Conservation (phyloP, 2,888 invertebrate genomes). For the Drosophila anceps region DNA sequence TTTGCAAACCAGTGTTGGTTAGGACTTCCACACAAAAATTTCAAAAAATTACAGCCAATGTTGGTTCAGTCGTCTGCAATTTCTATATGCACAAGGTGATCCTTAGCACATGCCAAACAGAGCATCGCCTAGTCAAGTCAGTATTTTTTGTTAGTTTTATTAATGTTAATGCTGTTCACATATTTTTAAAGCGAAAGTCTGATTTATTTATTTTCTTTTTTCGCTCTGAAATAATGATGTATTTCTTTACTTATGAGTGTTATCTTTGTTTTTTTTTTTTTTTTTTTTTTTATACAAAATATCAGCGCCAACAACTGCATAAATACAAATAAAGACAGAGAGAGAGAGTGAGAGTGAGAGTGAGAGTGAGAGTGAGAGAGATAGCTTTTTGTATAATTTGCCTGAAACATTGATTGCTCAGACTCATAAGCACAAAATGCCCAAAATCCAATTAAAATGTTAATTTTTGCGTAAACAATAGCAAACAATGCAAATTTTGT, state of each 20-base stretch:
- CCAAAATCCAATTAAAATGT: conserved; percentile 72
- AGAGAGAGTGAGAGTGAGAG: background rate
- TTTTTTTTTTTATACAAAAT: conserved; percentile 10
- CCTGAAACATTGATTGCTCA: conserved; percentile 12
- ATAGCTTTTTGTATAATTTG: background rate
- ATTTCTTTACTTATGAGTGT: conserved; percentile 13
- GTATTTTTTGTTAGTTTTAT: background rate
- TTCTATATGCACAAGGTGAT: background rate
- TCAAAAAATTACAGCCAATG: background rate
- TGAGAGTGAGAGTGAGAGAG: background rate
- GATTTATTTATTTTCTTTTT: conserved; percentile 18
- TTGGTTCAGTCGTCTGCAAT: background rate
- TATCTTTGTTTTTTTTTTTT: conserved; percentile 22
- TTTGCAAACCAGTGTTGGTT: too few relatives aligned
- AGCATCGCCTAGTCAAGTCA: background rate
- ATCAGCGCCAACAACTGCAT: conserved; percentile 38
- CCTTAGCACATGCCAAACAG: background rate
- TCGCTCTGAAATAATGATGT: conserved; percentile 23
- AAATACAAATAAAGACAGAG: conserved; percentile 31
- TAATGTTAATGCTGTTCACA: conserved; percentile 31
- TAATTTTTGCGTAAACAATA: conserved; percentile 66
- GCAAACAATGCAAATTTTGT: conserved; percentile 53
- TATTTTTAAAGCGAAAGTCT: conserved; percentile 13
- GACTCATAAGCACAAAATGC: conserved; percentile 27
- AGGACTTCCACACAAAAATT: background rate